Evolutionary conservation across 2,888 invertebrate genomes (phyloP), one percentile per base, ranked within the genome.

Genomic region (Lasioglossum figueresi): DNA sequence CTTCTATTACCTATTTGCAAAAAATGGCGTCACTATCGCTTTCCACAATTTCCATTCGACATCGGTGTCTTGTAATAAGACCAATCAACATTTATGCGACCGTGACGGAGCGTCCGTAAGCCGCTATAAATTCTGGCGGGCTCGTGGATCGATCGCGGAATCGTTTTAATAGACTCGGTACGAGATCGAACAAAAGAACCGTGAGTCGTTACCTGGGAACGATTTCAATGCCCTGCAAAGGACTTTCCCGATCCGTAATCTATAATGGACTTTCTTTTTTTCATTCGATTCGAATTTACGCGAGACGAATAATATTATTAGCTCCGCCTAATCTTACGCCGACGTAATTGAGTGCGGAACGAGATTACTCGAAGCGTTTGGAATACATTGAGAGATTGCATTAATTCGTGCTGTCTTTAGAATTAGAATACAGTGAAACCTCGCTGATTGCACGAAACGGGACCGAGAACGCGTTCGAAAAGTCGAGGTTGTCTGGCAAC

Each of bases 101-200:
- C 37, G 4, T 19, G 76, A 76, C 56, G 56, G 34, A 56, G 43
- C 59, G 34, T 14, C 23, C 73, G 48, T 56, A 72, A 66, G 56
- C 66, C 66, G 70, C 79, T 70, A 88, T 88, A 88, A 85, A 88
- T 88, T 84, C 72, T 56, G 52, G 56, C 76, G 37, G 73, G 56
- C 31, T 56, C n/a, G 75, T 23, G 43, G 63, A 56, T 78, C 76
- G 79, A 73, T 48, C 85, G 19, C 72, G 56, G 66, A 76, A 74
- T 37, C 70, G 45, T 52, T 45, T 63, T 68, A 77, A 77, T 77
- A 72, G 78, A 63, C n/a, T 66, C 31, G 63, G 48, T 71, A 52
- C 48, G 37, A 27, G 72, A 52, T 81, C 27, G 48, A 48, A 71
- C 48, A 77, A 81, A 63, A 71, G 81, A 77, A 77, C 19, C 40